phyloP scores from a whole-genome alignment of 2,113 vertebrate genomes.

The Myrmophylax atrothorax region DNA sequence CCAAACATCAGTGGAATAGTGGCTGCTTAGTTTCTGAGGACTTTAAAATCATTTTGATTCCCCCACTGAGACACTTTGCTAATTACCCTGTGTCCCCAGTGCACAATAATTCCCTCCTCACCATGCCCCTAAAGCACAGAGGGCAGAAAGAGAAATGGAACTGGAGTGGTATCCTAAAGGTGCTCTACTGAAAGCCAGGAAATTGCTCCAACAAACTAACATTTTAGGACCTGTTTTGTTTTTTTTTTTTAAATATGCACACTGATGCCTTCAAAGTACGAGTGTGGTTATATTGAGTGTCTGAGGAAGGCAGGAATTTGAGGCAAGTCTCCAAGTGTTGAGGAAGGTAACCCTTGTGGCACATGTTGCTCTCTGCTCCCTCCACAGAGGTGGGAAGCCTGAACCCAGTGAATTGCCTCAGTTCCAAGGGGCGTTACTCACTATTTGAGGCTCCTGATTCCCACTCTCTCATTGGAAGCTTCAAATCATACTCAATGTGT shows the following conservation, averaged over 20 bases:
- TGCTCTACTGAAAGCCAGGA: constrained; percentile 55
- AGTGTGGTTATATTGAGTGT: constrained; percentile 11
- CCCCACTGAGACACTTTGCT: constrained; percentile 72
- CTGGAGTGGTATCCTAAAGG: constrained; percentile 61
- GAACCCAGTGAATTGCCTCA: neutral
- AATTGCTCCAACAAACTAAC: constrained; percentile 53
- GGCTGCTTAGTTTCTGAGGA: constrained; percentile 72
- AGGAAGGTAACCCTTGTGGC: neutral
- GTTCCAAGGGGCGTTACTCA: neutral
- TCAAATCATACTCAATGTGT: neutral
- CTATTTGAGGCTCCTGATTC: neutral
- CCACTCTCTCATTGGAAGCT: neutral
- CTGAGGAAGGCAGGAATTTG: constrained; percentile 16
- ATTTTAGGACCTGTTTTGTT: constrained; percentile 15
- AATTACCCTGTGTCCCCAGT: constrained; percentile 78
- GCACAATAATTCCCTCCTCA: constrained; percentile 73
- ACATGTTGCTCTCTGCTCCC: neutral
- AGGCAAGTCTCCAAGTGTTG: neutral
- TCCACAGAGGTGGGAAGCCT: neutral
- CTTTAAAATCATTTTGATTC: constrained; percentile 76
- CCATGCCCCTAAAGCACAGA: constrained; percentile 64
- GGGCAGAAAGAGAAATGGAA: constrained; percentile 34
- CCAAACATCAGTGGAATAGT: constrained; percentile 49
- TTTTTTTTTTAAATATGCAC: too few relatives aligned
- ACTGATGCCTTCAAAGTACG: neutral